Evolutionary conservation across 2,888 invertebrate genomes (phyloP).

Genomic region (Nephrotoma flavescens): DNA sequence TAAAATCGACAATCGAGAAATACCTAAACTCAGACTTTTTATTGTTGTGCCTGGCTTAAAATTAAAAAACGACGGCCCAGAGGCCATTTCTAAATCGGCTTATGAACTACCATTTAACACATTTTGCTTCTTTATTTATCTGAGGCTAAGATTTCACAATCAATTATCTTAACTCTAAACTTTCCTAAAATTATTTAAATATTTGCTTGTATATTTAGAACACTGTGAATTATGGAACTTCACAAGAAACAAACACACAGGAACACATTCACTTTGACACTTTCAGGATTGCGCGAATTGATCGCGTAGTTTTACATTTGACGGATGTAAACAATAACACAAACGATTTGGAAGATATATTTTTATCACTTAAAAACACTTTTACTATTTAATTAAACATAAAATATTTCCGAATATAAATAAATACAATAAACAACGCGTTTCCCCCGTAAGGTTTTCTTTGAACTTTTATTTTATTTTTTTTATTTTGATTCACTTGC

Average conservation of each 20-base stretch:
- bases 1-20: not conserved
- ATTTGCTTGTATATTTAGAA: not conserved
- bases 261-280: not conserved
- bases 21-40: not conserved
- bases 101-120: not conserved
- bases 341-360: not conserved
- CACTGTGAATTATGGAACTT: not conserved
- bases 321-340: not conserved
- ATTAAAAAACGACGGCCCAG: not conserved
- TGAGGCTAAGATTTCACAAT: not conserved
- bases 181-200: not conserved
- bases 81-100: not conserved
- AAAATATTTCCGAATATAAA: not conserved
- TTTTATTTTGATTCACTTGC: not conserved
- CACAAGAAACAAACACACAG: not conserved
- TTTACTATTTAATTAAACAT: not conserved
- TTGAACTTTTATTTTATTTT: not conserved
- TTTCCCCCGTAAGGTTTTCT: not conserved
- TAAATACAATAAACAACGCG: not conserved
- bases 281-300: not conserved
- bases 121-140: not conserved
- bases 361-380: not conserved
- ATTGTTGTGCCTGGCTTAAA: not conserved
- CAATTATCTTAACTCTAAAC: not conserved
- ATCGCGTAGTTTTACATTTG: not conserved